phyloP scores from a whole-genome alignment of 2,113 vertebrate genomes.

The Anarrhichthys ocellatus region DNA sequence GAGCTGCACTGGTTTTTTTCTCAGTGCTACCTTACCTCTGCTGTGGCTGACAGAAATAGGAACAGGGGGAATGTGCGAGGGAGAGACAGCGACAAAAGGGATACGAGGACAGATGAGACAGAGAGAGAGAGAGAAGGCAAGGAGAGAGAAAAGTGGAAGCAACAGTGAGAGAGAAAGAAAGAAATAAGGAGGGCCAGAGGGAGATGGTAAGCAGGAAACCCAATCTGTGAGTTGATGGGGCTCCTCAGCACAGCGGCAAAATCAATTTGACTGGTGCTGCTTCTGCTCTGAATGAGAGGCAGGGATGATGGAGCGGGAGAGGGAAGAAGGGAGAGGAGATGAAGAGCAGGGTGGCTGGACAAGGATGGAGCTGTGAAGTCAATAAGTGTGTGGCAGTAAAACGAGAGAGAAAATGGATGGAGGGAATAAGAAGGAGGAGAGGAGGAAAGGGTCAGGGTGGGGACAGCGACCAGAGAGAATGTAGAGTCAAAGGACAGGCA shows the following conservation, averaged over 20 bases:
- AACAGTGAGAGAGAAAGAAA: conserved; percentile 41
- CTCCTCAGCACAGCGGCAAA: conserved; percentile 77
- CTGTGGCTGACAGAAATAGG: conserved; percentile 26
- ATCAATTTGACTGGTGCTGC: conserved; percentile 81
- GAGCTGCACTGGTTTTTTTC: conserved; percentile 31
- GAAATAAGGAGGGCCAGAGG: conserved; percentile 55
- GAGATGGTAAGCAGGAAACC: conserved; percentile 71
- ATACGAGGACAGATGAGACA: conserved; percentile 26
- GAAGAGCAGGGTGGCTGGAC: conserved; percentile 57
- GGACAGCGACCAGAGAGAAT: conserved; percentile 51
- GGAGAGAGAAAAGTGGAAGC: conserved; percentile 39
- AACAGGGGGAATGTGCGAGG: neutral
- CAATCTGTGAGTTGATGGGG: conserved; percentile 77
- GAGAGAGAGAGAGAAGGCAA: conserved; percentile 1
- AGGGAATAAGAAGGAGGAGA: conserved; percentile 40
- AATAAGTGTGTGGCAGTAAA: conserved; percentile 49
- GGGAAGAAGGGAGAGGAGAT: conserved; percentile 47
- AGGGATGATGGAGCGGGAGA: conserved; percentile 65
- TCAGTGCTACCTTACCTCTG: conserved; percentile 17
- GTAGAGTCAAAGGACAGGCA: conserved; percentile 23
- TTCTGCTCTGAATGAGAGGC: conserved; percentile 71
- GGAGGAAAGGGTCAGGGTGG: conserved; percentile 54
- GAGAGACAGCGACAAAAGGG: neutral
- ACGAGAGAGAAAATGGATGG: conserved; percentile 45
- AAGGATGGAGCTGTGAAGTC: conserved; percentile 64